Evolutionary conservation across 2,113 vertebrate species (phyloP).

Genomic region (Seriola quinqueradiata): DNA sequence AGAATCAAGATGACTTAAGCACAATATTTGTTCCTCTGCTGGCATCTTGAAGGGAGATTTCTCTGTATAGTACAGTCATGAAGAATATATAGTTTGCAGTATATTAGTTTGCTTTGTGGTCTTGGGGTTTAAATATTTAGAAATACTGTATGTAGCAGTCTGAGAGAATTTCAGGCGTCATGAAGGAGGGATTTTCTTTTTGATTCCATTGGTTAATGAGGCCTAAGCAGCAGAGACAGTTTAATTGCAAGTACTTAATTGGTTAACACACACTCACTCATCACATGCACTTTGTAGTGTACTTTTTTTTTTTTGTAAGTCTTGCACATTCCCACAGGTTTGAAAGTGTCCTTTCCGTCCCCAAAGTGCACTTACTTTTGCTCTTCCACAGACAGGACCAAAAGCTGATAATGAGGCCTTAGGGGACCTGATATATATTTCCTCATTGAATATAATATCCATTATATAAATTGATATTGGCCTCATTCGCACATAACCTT

Average conservation of each 20-base stretch:
- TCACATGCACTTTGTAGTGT: background rate
- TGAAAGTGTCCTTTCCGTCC: constrained; percentile 71
- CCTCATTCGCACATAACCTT: constrained; percentile 16
- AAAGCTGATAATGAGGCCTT: constrained; percentile 36
- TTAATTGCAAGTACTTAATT: background rate
- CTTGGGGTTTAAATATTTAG: constrained; percentile 43
- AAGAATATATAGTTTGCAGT: constrained; percentile 44
- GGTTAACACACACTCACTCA: background rate
- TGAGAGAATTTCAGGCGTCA: constrained; percentile 24
- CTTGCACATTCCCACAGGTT: constrained; percentile 27
- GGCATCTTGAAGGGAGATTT: constrained; percentile 40
- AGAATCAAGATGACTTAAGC: constrained; percentile 26
- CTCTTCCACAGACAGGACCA: constrained; percentile 55
- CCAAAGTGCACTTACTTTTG: constrained; percentile 76
- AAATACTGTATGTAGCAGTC: constrained; percentile 53
- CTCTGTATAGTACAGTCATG: constrained; percentile 31
- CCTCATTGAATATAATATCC: background rate
- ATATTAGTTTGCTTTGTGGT: constrained; percentile 46
- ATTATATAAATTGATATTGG: background rate
- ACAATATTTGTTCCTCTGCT: constrained; percentile 39
- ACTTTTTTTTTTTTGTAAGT: background rate
- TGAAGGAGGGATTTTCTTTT: constrained; percentile 38
- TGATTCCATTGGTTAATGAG: constrained; percentile 3
- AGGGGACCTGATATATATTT: constrained; percentile 6
- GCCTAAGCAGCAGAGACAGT: background rate